These are phyloP conservation scores for Leptogaster cylindrica DNA, from an alignment of 2,888 invertebrate species.

Conservation along the genomic window DNA sequence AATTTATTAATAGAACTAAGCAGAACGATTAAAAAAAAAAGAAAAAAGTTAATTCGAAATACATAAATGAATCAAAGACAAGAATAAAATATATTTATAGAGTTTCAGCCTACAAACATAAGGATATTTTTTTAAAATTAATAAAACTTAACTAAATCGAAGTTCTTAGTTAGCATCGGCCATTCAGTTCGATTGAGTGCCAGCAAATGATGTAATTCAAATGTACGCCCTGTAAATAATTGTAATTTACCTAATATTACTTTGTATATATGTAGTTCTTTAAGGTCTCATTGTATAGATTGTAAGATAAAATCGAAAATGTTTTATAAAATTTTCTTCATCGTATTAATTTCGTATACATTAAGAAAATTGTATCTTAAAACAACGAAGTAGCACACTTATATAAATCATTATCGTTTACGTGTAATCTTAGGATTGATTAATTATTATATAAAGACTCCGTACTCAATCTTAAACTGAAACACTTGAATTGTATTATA, in stretches of 20 bases:
- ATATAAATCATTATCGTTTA: too few relatives aligned
- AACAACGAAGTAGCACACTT: too few relatives aligned
- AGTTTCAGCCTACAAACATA: constrained; percentile 11
- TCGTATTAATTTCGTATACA: too few relatives aligned
- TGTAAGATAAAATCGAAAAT: too few relatives aligned
- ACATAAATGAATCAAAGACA: not conserved
- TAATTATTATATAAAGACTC: too few relatives aligned
- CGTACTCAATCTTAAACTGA: too few relatives aligned
- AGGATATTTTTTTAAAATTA: constrained; percentile 19
- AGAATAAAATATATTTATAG: constrained; percentile 7
- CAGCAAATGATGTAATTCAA: not conserved
- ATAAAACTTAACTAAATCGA: not conserved
- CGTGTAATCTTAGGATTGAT: too few relatives aligned
- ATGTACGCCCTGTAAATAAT: constrained; percentile 20
- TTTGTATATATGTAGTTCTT: constrained; percentile 32
- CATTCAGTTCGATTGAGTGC: not conserved
- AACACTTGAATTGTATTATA: too few relatives aligned
- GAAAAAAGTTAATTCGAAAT: not conserved
- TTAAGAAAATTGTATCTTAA: too few relatives aligned
- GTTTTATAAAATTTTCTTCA: constrained; percentile 32
- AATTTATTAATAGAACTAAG: constrained; percentile 13
- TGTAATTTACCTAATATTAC: constrained; percentile 11
- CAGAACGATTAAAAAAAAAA: not conserved
- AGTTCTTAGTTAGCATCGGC: not conserved
- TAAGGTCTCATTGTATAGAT: too few relatives aligned